Evolutionary conservation across 2,113 vertebrate species (phyloP).

Genomic region (Cairina moschata): DNA sequence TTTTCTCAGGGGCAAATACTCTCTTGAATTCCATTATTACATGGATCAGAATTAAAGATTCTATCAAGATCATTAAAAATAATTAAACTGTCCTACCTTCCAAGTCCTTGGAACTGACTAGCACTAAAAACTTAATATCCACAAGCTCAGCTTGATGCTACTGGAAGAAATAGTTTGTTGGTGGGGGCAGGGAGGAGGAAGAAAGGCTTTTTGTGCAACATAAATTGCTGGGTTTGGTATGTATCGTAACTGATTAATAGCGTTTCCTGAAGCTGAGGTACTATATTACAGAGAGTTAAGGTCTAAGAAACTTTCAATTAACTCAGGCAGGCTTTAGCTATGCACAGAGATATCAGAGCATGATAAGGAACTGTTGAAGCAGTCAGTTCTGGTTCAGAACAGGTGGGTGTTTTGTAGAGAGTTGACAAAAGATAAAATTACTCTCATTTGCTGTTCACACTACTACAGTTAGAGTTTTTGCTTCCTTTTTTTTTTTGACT

Average conservation of each 20-base stretch:
- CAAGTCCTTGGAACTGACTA: neutral
- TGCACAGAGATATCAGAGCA: neutral
- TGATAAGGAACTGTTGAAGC: neutral
- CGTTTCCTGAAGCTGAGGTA: neutral
- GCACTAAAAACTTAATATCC: neutral
- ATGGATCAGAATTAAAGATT: neutral
- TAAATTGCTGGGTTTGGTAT: neutral
- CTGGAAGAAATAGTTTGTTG: neutral
- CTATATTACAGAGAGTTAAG: neutral
- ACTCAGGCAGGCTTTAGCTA: neutral
- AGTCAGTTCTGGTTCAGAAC: neutral
- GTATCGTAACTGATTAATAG: neutral
- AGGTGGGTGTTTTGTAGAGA: neutral
- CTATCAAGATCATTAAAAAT: neutral
- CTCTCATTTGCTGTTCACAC: neutral
- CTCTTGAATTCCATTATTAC: neutral
- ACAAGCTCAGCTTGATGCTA: neutral
- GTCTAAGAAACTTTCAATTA: neutral
- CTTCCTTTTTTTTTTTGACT: neutral
- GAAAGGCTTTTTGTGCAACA: neutral
- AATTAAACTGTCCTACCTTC: neutral
- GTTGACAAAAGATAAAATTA: neutral
- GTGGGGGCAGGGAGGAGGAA: rapidly evolving
- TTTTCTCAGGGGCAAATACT: neutral
- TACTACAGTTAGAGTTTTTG: neutral